Conservation (phyloP, 1,140 invertebrate genomes). For the Cryptotermes secundus region DNA sequence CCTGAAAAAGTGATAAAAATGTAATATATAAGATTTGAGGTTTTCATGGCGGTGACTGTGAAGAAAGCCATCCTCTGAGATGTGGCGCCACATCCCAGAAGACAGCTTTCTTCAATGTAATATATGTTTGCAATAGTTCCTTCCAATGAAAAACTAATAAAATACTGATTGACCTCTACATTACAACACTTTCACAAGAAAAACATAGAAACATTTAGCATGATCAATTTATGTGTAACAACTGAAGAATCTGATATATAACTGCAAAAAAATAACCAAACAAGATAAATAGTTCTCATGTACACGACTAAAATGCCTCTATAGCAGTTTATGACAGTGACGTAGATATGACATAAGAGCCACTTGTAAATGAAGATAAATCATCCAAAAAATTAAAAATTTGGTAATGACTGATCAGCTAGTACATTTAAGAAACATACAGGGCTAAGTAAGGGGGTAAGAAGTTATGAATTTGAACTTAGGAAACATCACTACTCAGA, state of each 20-base stretch:
- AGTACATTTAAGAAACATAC: too few relatives aligned
- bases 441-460: neutral
- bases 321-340: neutral
- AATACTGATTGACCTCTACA: neutral
- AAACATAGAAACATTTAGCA: conserved; percentile 12
- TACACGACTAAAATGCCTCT: neutral
- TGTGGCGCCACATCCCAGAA: too few relatives aligned
- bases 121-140: neutral
- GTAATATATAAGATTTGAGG: too few relatives aligned
- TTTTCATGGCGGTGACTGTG: too few relatives aligned
- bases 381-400: neutral
- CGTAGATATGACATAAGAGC: too few relatives aligned
- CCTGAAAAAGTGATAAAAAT: neutral
- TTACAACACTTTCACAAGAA: neutral
- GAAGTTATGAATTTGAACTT: neutral
- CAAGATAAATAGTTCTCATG: neutral
- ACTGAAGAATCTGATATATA: neutral
- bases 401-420: neutral
- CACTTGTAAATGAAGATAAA: neutral
- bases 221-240: neutral
- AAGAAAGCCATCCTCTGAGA: too few relatives aligned
- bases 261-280: neutral
- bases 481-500: neutral
- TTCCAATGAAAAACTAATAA: neutral
- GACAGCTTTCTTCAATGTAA: too few relatives aligned